phyloP scores from a whole-genome alignment of 2,888 invertebrate species.

The Chloroclysta siterata region DNA sequence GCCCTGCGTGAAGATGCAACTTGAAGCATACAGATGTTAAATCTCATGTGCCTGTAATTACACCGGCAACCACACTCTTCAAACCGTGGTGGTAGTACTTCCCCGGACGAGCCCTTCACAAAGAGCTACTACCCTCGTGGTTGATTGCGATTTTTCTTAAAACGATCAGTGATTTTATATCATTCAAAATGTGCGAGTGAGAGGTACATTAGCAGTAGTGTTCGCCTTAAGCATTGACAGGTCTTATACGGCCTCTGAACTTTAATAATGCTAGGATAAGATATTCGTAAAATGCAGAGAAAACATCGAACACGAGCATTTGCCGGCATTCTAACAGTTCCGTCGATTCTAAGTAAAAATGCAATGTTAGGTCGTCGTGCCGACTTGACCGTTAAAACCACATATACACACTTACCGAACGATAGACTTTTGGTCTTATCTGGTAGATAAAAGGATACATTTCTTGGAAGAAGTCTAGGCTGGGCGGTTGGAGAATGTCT shows the following conservation, averaged over 20 bases:
- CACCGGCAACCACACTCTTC: no score
- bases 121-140: no score
- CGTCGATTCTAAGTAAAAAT: slow-evolving; percentile 52
- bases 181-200: no score
- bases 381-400: slow-evolving; percentile 56
- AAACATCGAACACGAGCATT: slow-evolving; percentile 43
- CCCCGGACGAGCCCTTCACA: no score
- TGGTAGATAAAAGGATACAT: slow-evolving; percentile 93
- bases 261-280: slow-evolving; percentile 37
- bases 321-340: slow-evolving; percentile 47
- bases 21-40: no score
- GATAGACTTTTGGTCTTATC: slow-evolving; percentile 46
- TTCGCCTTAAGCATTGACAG: slow-evolving; percentile 48
- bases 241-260: slow-evolving; percentile 48
- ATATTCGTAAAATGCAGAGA: slow-evolving; percentile 50
- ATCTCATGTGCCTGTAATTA: no score
- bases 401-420: slow-evolving; percentile 48
- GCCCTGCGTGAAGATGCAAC: no score
- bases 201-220: no score
- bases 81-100: no score
- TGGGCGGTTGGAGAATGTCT: slow-evolving; percentile 99
- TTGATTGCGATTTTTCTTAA: no score
- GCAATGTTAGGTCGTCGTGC: slow-evolving; percentile 60
- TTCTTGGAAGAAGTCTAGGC: slow-evolving; percentile 99
- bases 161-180: no score